A percentile compares a stretch with the other conserved stretches of the same genome.
Conservation (phyloP, 2,113 vertebrate species). For the Casuarius casuarius region DNA sequence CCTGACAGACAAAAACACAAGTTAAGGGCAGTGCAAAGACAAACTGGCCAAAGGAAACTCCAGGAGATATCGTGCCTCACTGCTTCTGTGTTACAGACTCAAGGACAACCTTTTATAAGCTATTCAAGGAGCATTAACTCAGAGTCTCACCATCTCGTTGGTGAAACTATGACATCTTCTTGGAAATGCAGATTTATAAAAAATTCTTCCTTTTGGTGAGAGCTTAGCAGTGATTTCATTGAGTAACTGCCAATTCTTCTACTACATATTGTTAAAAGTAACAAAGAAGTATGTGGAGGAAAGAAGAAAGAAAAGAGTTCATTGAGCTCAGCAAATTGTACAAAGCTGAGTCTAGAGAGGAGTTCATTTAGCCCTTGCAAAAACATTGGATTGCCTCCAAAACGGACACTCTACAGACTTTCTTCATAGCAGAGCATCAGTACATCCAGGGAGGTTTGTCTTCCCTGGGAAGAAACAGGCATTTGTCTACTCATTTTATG, state of each 20-base stretch:
- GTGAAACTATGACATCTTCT: conserved; percentile 65
- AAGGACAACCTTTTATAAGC: conserved; percentile 37
- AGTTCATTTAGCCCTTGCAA: conserved; percentile 50
- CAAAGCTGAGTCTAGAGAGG: conserved; percentile 41
- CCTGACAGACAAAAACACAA: conserved; percentile 23
- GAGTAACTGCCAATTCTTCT: conserved; percentile 69
- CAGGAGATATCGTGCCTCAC: conserved; percentile 41
- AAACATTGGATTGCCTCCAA: conserved; percentile 66
- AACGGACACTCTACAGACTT: conserved; percentile 35
- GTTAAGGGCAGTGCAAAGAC: conserved; percentile 33
- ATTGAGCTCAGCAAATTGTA: conserved; percentile 46
- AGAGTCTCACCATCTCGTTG: conserved; percentile 31
- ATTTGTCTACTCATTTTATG: conserved; percentile 41
- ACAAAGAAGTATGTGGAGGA: conserved; percentile 27
- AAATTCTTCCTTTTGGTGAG: conserved; percentile 52
- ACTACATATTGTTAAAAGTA: conserved; percentile 59
- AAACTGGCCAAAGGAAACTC: conserved; percentile 33
- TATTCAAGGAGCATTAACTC: conserved; percentile 65
- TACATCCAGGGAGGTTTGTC: conserved; percentile 32
- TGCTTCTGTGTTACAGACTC: conserved; percentile 55
- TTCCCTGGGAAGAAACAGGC: conserved; percentile 43
- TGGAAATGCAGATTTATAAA: conserved; percentile 56
- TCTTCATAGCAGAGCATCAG: conserved; percentile 26
- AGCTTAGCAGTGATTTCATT: conserved; percentile 69
- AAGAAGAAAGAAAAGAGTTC: background rate